Evolutionary conservation across 2,113 vertebrate species (phyloP), one percentile per base, ranked within the genome.

Genomic region (Todiramphus chloris): DNA sequence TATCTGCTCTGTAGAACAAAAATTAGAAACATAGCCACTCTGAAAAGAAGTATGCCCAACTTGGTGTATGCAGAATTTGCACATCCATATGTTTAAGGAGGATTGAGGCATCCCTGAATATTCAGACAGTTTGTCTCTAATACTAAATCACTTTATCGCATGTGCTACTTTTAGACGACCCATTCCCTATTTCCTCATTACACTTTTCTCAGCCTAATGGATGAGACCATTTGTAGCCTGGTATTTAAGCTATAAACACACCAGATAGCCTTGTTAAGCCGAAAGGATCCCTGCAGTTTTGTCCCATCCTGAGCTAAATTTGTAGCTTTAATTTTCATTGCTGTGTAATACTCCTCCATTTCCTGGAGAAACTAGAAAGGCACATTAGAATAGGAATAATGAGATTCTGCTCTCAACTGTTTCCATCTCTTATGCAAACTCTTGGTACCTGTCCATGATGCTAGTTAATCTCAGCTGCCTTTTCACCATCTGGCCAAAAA

Each of bases 101-200:
- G 30, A 69, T 12, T 83, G 63, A 93, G 66, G 63, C 75, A 72
- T 77, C 67, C 33, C 53, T 83, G 63, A 87, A 69, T 82, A 83
- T 67, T 83, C 72, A 91, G 81, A 66, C 87, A 91, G 25, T 16
- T 24, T 50, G 48, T 91, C 82, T 83, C 91, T 77, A 77, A 83
- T 50, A 69, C 16, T 85, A 92, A 93, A 93, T 67, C 72, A 88
- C 67, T 96, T 90, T 91, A 94, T 96, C 84, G 63, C 63, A 76
- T 76, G 55, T 87, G 84, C 62, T 89, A 44, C 89, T 91, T 88
- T 84, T 64, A 95, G 81, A 87, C 2, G 2, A 62, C 25, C 16
- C 48, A 50, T 33, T 81, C 51, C 62, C 51, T 82, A 74, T 77
- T 87, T 93, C 41, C 58, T 87, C 63, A 66, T 83, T 79, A 82